Evolutionary conservation across 2,888 invertebrate species (phyloP), one percentile per base, ranked within the genome.

Genomic region (Melinaea marsaeus): DNA sequence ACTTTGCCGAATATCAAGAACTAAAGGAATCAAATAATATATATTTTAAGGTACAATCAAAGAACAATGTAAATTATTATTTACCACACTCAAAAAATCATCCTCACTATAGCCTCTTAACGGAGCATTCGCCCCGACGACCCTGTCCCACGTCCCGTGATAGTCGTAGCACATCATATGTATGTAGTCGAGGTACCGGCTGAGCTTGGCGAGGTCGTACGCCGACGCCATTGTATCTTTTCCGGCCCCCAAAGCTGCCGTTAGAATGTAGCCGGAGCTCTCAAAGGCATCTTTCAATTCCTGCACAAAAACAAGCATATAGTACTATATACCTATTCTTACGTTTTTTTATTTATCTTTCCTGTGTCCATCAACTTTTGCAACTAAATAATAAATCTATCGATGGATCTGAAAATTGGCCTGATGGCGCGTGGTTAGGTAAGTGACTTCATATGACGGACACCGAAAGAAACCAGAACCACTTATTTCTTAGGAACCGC

Each of bases 81-180:
- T 90, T 84, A 96, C 96, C 84, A 96, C 93, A 83, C 93, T 95
- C 3, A 95, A 84, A 0, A 89, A 85, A 74, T 94, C 94, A 0
- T 86, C 78, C 0, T 83, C 80, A 68, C 80, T 81, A 0, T 75
- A 71, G 0, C 93, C 92, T 35, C 85, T 88, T 7, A 97, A 77
- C 0, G 97, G 97, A 0, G 97, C 94, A 77, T 97, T 97, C 9
- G 95, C 94, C 0, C 95, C 95, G 0, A 95, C 93, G 63, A 88
- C 90, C 0, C 90, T 90, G 72, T 97, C 95, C 96, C 96, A 97
- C 5, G 94, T 92, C 0, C 97, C 97, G 72, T 96, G 96, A 80
- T 96, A 97, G 81, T 97, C 97, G 80, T 97, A 97, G 67, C 95
- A 95, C 97, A 97, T 97, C 79, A 97, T 92, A 73, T 97, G 96